phyloP scores from a whole-genome alignment of 2,888 invertebrate genomes.

The Drosophila seclusa region DNA sequence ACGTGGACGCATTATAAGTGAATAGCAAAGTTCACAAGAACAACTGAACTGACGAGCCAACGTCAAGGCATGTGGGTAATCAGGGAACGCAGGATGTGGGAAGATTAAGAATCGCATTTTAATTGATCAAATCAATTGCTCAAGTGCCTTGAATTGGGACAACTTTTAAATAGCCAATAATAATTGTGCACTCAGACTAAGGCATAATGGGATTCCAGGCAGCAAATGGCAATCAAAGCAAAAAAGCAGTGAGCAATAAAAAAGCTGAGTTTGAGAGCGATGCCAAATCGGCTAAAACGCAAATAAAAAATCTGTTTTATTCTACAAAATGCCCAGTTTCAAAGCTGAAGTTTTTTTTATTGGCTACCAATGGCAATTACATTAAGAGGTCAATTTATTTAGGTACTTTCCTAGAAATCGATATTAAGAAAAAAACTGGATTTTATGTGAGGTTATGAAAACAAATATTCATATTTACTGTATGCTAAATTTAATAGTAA shows the following conservation, averaged over 20 bases:
- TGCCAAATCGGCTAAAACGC: slow-evolving; percentile 4
- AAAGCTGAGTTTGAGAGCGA: slow-evolving; percentile 2
- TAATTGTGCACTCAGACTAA: slow-evolving; percentile 34
- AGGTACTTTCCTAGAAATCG: not conserved
- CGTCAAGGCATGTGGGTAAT: slow-evolving; percentile 1
- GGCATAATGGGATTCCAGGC: not conserved
- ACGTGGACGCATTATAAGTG: slow-evolving; percentile 24
- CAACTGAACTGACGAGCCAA: not conserved
- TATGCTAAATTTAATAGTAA: not conserved
- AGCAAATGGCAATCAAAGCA: not conserved
- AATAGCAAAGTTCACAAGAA: slow-evolving; percentile 26
- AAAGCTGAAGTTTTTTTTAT: not conserved
- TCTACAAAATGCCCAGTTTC: not conserved
- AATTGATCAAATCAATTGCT: slow-evolving; percentile 56
- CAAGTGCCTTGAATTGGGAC: slow-evolving; percentile 45
- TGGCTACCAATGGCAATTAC: slow-evolving; percentile 1
- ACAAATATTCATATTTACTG: not conserved
- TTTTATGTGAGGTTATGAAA: not conserved
- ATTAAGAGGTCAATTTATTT: slow-evolving; percentile 3
- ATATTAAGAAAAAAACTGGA: not conserved
- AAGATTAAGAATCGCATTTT: slow-evolving; percentile 18
- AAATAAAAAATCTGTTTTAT: slow-evolving; percentile 28
- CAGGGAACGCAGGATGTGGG: not conserved
- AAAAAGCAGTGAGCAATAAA: slow-evolving; percentile 15
- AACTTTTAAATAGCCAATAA: slow-evolving; percentile 68